phyloP scores from a whole-genome alignment of 2,797 vertebrate genomes.

The Siniperca scherzeri region DNA sequence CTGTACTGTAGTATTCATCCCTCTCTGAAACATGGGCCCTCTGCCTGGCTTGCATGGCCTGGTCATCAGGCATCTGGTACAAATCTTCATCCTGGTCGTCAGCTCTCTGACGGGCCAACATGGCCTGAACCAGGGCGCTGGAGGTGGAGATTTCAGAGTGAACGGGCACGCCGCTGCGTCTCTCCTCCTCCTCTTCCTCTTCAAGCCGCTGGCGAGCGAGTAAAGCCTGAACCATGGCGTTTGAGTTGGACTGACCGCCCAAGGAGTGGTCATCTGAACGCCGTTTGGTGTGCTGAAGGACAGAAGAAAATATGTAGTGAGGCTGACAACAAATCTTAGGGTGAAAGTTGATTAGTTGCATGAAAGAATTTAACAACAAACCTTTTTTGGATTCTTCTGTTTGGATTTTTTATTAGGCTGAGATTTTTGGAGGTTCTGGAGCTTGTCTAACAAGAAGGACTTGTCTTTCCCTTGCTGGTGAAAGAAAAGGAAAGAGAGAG shows the following conservation, averaged over 20 bases:
- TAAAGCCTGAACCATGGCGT: slow-evolving; percentile 69
- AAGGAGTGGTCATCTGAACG: slow-evolving; percentile 30
- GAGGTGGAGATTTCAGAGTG: slow-evolving; percentile 63
- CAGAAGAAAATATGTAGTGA: background rate
- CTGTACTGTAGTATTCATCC: slow-evolving; percentile 20
- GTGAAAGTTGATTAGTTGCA: background rate
- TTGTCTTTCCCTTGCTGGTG: slow-evolving; percentile 94
- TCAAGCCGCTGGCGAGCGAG: slow-evolving; percentile 67
- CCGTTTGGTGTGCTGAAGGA: slow-evolving; percentile 50
- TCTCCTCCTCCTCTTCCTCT: slow-evolving; percentile 59
- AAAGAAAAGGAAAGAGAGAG: slow-evolving; percentile 10
- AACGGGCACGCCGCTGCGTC: slow-evolving; percentile 42
- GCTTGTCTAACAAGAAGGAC: slow-evolving; percentile 87
- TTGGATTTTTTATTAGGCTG: slow-evolving; percentile 44
- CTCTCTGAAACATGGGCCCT: slow-evolving; percentile 28
- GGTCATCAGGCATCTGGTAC: slow-evolving; percentile 1
- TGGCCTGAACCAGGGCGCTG: slow-evolving; percentile 58
- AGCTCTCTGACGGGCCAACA: slow-evolving; percentile 60
- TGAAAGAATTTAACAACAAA: slow-evolving; percentile 34
- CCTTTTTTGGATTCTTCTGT: slow-evolving; percentile 66
- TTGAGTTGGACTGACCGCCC: slow-evolving; percentile 66
- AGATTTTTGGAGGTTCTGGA: slow-evolving; percentile 79
- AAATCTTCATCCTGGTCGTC: slow-evolving; percentile 24
- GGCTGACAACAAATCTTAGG: background rate
- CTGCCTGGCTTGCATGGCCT: slow-evolving; percentile 49